Conservation (phyloP, 1,140 invertebrate species). For the Drosophila cardini region DNA sequence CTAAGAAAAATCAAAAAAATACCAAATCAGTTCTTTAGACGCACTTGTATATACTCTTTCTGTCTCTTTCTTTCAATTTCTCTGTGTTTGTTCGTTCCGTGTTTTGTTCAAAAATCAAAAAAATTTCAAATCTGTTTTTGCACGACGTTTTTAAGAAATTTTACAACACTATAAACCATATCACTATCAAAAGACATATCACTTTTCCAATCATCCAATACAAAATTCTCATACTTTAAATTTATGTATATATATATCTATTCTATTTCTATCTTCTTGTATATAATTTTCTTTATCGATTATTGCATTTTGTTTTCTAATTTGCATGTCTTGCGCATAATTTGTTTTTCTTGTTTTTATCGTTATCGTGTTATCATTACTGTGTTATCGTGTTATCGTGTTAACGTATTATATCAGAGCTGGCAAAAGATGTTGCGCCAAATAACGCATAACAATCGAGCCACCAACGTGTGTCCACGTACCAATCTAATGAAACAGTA, state of each 20-base stretch:
- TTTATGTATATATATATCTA: background rate
- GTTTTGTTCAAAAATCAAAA: conserved; percentile 2
- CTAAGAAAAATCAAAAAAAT: too few relatives aligned
- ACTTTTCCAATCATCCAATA: background rate
- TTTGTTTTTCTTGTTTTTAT: conserved; percentile 20
- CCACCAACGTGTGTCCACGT: conserved; percentile 97
- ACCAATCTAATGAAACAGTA: conserved; percentile 99
- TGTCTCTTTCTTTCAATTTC: background rate
- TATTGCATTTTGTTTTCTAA: conserved; percentile 34
- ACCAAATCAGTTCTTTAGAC: background rate
- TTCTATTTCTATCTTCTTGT: conserved; percentile 11
- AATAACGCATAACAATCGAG: conserved; percentile 98
- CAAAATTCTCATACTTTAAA: background rate
- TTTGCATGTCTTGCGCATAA: conserved; percentile 54
- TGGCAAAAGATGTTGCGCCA: conserved; percentile 96
- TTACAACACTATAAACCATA: conserved; percentile 14
- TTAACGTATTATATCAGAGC: conserved; percentile 86
- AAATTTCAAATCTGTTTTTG: background rate
- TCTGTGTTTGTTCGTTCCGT: conserved; percentile 8
- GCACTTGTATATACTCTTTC: conserved; percentile 19
- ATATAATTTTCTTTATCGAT: conserved; percentile 24
- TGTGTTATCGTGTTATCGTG: conserved; percentile 29
- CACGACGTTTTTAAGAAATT: conserved; percentile 1
- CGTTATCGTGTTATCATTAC: conserved; percentile 37
- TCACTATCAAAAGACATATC: conserved; percentile 1